Percentiles rank a stretch among this genome's conserved stretches.
phyloP scores from a whole-genome alignment of 2,888 invertebrate genomes.

The Druceiella hillmani region DNA sequence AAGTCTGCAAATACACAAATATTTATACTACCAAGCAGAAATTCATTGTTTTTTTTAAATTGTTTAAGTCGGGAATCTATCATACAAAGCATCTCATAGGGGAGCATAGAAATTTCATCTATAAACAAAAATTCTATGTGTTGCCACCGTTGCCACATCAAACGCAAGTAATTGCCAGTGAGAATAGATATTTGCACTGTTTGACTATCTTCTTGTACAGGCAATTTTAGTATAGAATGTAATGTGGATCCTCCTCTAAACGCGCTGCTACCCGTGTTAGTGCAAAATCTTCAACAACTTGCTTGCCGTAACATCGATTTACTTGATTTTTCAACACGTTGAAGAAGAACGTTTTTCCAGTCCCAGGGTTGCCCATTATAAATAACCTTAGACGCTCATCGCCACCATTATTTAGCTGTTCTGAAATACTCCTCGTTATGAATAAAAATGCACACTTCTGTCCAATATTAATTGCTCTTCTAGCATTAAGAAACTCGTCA shows the following conservation, averaged over 20 bases:
- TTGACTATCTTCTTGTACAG: slow-evolving; percentile 18
- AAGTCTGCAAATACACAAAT: too few species aligned
- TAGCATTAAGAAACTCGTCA: slow-evolving; percentile 7
- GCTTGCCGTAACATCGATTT: slow-evolving; percentile 18
- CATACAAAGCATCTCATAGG: too few species aligned
- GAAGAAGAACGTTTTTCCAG: slow-evolving; percentile 14
- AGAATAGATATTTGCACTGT: slow-evolving; percentile 9
- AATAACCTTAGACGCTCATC: slow-evolving; percentile 8
- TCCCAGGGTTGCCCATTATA: slow-evolving; percentile 8
- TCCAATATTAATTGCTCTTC: slow-evolving; percentile 9
- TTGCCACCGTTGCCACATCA: too few species aligned
- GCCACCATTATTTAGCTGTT: slow-evolving; percentile 6
- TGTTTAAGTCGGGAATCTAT: too few species aligned
- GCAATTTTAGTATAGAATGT: slow-evolving; percentile 13
- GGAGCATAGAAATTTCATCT: too few species aligned
- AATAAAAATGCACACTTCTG: slow-evolving; percentile 7
- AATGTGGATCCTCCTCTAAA: slow-evolving; percentile 11
- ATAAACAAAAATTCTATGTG: too few species aligned
- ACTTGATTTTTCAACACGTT: slow-evolving; percentile 18
- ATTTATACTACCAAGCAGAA: too few species aligned
- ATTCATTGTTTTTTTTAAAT: too few species aligned
- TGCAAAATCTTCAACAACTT: slow-evolving; percentile 18
- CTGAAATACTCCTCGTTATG: slow-evolving; percentile 8
- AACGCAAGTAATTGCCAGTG: slow-evolving; percentile 12
- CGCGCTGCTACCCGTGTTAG: slow-evolving; percentile 25